Percentiles rank a stretch among this genome's conserved stretches.
These are phyloP conservation scores for Ricordea florida DNA, from an alignment of 92 coral and sea anemone species.

Conservation along the genomic window DNA sequence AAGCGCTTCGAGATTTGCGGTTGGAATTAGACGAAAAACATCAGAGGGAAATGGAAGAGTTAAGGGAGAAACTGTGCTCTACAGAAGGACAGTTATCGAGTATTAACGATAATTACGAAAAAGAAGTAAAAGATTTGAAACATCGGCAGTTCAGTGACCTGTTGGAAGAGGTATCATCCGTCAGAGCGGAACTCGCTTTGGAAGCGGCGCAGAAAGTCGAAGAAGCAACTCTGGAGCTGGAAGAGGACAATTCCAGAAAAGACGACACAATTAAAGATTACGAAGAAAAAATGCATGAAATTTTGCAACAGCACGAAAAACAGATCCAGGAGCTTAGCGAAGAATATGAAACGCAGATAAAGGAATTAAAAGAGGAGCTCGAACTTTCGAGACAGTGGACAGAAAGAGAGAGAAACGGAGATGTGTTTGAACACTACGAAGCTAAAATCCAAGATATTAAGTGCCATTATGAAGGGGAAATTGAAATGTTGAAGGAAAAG, in stretches of 20 bases:
- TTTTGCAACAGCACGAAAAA: conserved; percentile 69
- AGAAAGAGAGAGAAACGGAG: conserved; percentile 18
- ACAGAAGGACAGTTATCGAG: conserved; percentile 69
- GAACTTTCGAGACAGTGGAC: conserved; percentile 69
- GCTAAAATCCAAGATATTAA: conserved; percentile 75
- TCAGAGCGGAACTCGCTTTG: conserved; percentile 92
- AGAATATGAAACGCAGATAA: conserved; percentile 77
- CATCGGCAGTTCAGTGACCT: conserved; percentile 78
- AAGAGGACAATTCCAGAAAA: conserved; percentile 56
- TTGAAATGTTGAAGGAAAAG: conserved; percentile 40
- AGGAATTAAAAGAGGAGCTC: conserved; percentile 79
- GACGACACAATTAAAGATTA: conserved; percentile 55
- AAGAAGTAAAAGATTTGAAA: conserved; percentile 65
- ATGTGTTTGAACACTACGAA: conserved; percentile 55
- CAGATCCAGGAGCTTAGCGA: conserved; percentile 70
- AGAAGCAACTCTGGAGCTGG: conserved; percentile 69
- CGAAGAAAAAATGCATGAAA: conserved; percentile 63
- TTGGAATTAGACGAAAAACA: conserved; percentile 62
- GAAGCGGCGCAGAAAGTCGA: conserved; percentile 94
- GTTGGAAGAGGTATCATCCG: conserved; percentile 87
- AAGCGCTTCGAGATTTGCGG: conserved; percentile 60
- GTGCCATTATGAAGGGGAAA: conserved; percentile 70
- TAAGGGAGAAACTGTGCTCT: conserved; percentile 54
- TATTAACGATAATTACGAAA: conserved; percentile 59
- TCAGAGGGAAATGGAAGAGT: conserved; percentile 61